Percentiles rank a stretch among this genome's conserved stretches.
Conservation (phyloP, 2,888 invertebrate genomes). For the Apamea monoglypha region DNA sequence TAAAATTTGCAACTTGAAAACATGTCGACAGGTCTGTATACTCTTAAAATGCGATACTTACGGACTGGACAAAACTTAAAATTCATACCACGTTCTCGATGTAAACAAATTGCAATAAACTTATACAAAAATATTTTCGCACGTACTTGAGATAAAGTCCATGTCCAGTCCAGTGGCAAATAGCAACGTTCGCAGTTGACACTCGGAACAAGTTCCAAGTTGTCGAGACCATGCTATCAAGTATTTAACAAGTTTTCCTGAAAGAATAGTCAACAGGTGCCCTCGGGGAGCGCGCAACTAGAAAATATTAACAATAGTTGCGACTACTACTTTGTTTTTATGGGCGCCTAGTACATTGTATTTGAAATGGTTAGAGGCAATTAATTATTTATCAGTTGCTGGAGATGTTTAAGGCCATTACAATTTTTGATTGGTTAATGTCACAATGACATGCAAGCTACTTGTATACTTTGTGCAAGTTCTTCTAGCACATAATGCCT, state of each 20-base stretch:
- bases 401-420: neutral
- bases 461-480: neutral
- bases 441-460: neutral
- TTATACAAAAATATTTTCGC: conserved; percentile 51
- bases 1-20: neutral
- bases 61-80: conserved; percentile 17
- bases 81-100: conserved; percentile 28
- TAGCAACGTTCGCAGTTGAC: conserved; percentile 62
- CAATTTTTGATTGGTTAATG: neutral
- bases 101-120: conserved; percentile 56
- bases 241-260: conserved; percentile 75
- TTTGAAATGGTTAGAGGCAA: conserved; percentile 16
- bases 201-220: conserved; percentile 63
- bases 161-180: conserved; percentile 57
- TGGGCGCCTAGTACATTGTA: conserved; percentile 54
- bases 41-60: conserved; percentile 15
- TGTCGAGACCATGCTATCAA: conserved; percentile 67
- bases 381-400: neutral
- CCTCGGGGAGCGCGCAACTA: conserved; percentile 64
- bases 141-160: conserved; percentile 64
- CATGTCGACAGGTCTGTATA: neutral
- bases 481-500: neutral
- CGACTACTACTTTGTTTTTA: conserved; percentile 53
- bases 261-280: conserved; percentile 77
- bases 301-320: conserved; percentile 70